Evolutionary conservation across 2,797 vertebrate species (phyloP), one percentile per base, ranked within the genome.

Genomic region (Crenichthys baileyi): DNA sequence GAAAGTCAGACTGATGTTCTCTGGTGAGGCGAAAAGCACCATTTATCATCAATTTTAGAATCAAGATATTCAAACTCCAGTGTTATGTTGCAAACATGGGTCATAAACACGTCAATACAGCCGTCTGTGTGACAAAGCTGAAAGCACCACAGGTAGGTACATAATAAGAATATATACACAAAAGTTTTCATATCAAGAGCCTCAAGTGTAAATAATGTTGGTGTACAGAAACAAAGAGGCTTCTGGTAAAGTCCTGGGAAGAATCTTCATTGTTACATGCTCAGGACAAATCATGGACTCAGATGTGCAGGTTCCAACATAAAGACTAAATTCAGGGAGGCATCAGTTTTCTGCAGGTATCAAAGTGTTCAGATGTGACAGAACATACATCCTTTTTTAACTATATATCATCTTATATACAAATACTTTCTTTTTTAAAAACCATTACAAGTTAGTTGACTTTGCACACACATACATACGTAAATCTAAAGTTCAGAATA

Each of bases 11-110:
- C 36, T 76, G 39, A 84, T 90, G 74, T 89, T 94, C 90, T 92
- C 88, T 94, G 92, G 91, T 94, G 93, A 94, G 90, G 92, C 93
- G 63, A 94, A 93, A 79, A 95, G 93, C 95, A 95, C 94, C 94
- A 83, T 95, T 96, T 96, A 95, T 95, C 95, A 93, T 92, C 94
- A 93, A 92, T 91, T 80, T 89, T 79, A 87, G 88, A 92, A 88
- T 91, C 81, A 79, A 67, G 71, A 89, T 90, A 91, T 86, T 88
- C 84, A 89, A 90, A 91, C 73, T 93, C 92, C 93, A 95, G 90
- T 95, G 92, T 94, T 84, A 88, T 89, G 82, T 87, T 90, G 82
- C 81, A 85, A 79, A 93, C 87, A 87, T 90, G 79, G 53, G 83
- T 91, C 87, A 91, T 87, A 85, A 84, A 91, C 83, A 91, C 78